Conservation (phyloP, 2,888 invertebrate genomes). For the Pediacus dermestoides region DNA sequence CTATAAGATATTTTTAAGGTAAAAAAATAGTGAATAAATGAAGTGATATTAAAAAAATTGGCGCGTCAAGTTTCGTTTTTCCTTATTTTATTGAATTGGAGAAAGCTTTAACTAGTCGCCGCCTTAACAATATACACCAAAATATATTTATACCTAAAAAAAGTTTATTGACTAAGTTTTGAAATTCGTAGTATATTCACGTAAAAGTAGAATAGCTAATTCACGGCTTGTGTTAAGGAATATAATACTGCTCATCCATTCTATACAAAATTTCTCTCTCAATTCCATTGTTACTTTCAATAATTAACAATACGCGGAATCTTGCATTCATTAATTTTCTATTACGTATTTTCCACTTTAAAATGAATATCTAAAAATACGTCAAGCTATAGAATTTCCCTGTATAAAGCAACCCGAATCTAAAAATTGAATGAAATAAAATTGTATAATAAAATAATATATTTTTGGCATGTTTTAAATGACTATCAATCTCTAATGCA, state of each 20-base stretch:
- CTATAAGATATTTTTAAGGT: constrained; percentile 34
- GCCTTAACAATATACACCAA: constrained; percentile 46
- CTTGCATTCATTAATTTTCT: constrained; percentile 27
- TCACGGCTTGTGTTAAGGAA: constrained; percentile 19
- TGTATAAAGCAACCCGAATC: too few species aligned
- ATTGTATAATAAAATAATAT: too few species aligned
- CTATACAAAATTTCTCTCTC: constrained; percentile 16
- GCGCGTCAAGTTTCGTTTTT: constrained; percentile 9
- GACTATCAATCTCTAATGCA: too few species aligned
- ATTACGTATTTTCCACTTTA: too few species aligned
- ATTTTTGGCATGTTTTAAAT: too few species aligned
- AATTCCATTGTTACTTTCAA: constrained; percentile 27
- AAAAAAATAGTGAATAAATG: constrained; percentile 27
- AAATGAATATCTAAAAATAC: too few species aligned
- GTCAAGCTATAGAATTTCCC: too few species aligned
- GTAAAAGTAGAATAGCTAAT: constrained; percentile 27
- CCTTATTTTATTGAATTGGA: too few species aligned
- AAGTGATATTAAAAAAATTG: constrained; percentile 20
- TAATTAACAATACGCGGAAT: constrained; percentile 27
- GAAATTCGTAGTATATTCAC: constrained; percentile 30
- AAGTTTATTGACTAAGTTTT: constrained; percentile 20
- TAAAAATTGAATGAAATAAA: too few species aligned
- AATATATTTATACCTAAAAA: constrained; percentile 30
- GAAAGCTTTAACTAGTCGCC: constrained; percentile 36
- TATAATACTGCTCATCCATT: constrained; percentile 17